These are phyloP conservation scores for Caradrina clavipalpis DNA, from an alignment of 2,888 invertebrate genomes.

Conservation along the genomic window DNA sequence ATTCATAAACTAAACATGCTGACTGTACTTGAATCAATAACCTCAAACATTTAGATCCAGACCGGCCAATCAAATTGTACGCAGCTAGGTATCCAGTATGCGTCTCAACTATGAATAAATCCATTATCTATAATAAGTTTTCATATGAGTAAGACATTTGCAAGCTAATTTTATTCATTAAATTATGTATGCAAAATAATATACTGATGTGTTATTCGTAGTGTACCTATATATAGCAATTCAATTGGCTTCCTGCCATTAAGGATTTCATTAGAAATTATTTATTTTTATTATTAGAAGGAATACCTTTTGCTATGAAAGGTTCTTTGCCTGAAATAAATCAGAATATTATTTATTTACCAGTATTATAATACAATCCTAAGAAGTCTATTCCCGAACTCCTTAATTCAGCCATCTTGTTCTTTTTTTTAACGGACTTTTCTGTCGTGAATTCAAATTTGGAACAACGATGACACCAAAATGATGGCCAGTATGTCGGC, in stretches of 20 bases:
- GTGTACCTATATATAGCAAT: conserved; percentile 1
- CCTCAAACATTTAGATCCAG: conserved; percentile 1
- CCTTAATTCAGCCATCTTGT: too few relatives aligned
- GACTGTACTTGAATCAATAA: conserved; percentile 10
- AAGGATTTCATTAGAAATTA: neutral
- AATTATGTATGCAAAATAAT: conserved; percentile 19
- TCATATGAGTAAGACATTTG: conserved; percentile 19
- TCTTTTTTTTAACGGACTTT: too few relatives aligned
- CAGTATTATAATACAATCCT: too few relatives aligned
- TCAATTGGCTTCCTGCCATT: conserved; percentile 26
- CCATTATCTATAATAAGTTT: conserved; percentile 5
- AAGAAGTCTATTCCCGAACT: too few relatives aligned
- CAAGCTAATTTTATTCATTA: conserved; percentile 22
- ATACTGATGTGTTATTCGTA: neutral
- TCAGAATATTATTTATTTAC: neutral
- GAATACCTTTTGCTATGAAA: neutral
- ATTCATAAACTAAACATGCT: neutral
- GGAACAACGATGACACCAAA: too few relatives aligned
- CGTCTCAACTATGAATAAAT: conserved; percentile 1
- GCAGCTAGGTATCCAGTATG: neutral
- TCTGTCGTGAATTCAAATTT: too few relatives aligned
- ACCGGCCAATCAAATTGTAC: conserved; percentile 9
- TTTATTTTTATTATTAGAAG: neutral
- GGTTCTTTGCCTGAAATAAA: too few relatives aligned
- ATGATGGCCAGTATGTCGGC: too few relatives aligned